Evolutionary conservation across 2,113 vertebrate genomes (phyloP).

Genomic region (Prunella fulvescens): DNA sequence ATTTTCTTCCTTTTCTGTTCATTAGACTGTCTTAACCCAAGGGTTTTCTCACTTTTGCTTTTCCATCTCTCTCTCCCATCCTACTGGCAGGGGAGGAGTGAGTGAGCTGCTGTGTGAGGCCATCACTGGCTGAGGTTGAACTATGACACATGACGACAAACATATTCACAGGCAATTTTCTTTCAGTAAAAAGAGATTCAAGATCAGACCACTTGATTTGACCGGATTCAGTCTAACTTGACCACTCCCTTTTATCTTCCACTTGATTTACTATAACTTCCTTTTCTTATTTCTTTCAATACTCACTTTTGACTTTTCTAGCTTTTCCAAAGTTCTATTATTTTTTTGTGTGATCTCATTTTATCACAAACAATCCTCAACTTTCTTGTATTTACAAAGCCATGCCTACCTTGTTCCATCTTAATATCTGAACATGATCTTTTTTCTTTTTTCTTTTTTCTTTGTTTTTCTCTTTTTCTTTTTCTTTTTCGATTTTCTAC

Average conservation of each 20-base stretch:
- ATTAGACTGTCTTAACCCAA: neutral
- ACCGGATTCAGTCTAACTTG: neutral
- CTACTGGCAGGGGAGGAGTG: neutral
- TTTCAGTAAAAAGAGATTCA: neutral
- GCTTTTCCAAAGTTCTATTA: neutral
- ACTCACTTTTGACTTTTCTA: neutral
- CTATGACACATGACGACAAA: neutral
- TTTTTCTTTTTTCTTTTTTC: no score
- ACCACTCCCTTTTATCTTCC: neutral
- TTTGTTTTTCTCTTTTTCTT: no score
- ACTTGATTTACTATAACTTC: neutral
- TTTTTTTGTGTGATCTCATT: neutral
- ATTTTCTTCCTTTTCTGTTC: neutral
- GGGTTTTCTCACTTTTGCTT: neutral
- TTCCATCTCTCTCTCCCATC: neutral
- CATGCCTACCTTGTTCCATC: neutral
- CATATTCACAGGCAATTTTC: neutral
- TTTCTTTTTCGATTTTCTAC: neutral
- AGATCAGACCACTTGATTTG: neutral
- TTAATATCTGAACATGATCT: neutral
- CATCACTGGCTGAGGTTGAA: neutral
- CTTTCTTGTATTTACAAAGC: neutral
- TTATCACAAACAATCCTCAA: neutral
- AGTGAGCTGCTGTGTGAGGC: neutral
- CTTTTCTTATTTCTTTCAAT: neutral